Evolutionary conservation across 2,797 vertebrate species (phyloP).

Genomic region (Enteromius paludinosus): DNA sequence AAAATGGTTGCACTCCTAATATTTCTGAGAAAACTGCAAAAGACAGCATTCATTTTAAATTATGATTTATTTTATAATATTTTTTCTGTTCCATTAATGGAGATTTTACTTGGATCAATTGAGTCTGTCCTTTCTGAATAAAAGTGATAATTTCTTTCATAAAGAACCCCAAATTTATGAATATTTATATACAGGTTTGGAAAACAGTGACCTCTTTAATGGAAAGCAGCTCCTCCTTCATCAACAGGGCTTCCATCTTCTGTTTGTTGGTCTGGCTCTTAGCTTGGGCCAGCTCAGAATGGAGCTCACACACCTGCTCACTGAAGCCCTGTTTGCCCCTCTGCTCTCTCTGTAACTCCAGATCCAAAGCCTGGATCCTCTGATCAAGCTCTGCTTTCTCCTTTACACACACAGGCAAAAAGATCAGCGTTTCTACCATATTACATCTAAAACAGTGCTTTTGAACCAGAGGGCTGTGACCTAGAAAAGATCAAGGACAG

Average conservation of each 20-base stretch:
- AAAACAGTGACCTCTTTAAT: slow-evolving; percentile 63
- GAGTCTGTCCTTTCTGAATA: neutral
- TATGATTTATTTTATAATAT: no score
- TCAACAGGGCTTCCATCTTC: slow-evolving; percentile 61
- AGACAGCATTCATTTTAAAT: no score
- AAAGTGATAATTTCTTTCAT: neutral
- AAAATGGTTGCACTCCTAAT: neutral
- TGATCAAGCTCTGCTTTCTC: slow-evolving; percentile 71
- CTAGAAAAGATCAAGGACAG: neutral
- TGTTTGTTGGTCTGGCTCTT: slow-evolving; percentile 60
- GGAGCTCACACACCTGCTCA: slow-evolving; percentile 67
- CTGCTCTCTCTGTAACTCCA: slow-evolving; percentile 65
- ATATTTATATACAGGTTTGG: neutral
- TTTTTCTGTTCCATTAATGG: neutral
- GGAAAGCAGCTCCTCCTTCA: slow-evolving; percentile 63
- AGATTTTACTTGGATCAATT: neutral
- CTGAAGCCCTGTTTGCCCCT: slow-evolving; percentile 62
- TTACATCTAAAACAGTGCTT: neutral
- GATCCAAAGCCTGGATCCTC: slow-evolving; percentile 62
- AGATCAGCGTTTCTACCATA: neutral
- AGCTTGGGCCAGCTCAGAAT: slow-evolving; percentile 59
- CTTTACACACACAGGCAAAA: slow-evolving; percentile 55
- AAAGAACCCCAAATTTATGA: neutral
- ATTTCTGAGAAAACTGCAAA: neutral
- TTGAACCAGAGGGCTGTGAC: neutral